These are phyloP conservation scores for Lynx canadensis DNA, from an alignment of 2,113 vertebrate genomes.

Conservation along the genomic window DNA sequence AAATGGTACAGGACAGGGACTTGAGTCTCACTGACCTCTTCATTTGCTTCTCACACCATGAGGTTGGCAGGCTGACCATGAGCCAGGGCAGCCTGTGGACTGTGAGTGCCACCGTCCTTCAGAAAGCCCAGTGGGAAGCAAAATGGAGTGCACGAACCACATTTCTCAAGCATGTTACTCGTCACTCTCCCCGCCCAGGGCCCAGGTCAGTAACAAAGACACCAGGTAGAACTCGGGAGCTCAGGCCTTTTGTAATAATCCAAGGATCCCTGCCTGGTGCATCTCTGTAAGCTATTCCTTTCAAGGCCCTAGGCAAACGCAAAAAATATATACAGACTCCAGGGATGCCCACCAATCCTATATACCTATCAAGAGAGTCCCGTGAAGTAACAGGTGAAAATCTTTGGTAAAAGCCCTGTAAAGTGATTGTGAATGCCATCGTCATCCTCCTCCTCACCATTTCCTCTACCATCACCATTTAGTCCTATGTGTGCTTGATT, in stretches of 20 bases:
- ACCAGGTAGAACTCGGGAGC: not conserved
- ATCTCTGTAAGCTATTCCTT: not conserved
- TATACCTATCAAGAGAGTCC: not conserved
- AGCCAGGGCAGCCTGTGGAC: not conserved
- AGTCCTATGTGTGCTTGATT: not conserved
- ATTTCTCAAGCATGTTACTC: not conserved
- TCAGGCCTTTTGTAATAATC: not conserved
- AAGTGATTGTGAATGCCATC: not conserved
- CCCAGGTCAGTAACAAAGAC: not conserved
- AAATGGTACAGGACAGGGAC: not conserved
- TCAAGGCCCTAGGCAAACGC: not conserved
- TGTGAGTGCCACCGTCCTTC: accelerated
- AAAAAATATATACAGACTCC: not conserved
- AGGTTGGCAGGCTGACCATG: accelerated
- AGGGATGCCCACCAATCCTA: not conserved
- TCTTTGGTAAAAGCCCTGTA: not conserved
- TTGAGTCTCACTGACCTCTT: not conserved
- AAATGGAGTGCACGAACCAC: accelerated
- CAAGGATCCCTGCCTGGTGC: not conserved
- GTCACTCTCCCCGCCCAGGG: not conserved
- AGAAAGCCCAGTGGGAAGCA: not conserved
- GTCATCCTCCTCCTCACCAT: not conserved
- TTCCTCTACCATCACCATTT: not conserved
- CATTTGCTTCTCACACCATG: not conserved
- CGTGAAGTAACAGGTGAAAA: not conserved